Conservation (phyloP, 2,113 vertebrate genomes). For the Tachysurus vachellii region DNA sequence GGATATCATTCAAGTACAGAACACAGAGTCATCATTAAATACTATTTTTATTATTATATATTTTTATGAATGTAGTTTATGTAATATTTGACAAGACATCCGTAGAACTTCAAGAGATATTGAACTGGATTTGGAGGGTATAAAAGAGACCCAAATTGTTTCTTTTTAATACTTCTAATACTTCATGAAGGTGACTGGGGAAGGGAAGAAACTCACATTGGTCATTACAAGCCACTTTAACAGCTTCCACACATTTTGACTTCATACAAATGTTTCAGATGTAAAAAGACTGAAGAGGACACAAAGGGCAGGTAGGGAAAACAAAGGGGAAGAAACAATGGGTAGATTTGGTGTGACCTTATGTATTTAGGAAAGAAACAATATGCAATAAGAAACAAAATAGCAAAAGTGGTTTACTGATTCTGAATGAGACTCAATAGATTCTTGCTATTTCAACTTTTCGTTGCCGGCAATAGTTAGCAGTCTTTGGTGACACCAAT, state of each 20-base stretch:
- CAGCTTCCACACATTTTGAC: conserved; percentile 9
- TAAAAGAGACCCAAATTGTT: conserved; percentile 46
- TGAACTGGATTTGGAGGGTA: conserved; percentile 47
- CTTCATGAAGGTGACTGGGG: conserved; percentile 25
- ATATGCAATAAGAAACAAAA: neutral
- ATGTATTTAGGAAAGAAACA: neutral
- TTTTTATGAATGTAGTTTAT: conserved; percentile 65
- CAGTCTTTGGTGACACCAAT: conserved; percentile 26
- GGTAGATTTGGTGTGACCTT: neutral
- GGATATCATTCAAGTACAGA: conserved; percentile 73
- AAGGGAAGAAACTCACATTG: conserved; percentile 6
- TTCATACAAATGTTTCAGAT: neutral
- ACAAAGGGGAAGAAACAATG: neutral
- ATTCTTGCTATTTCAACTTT: conserved; percentile 1
- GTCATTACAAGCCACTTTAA: conserved; percentile 6
- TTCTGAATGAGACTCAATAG: neutral
- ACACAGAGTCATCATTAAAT: conserved; percentile 69
- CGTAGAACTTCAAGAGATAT: conserved; percentile 63
- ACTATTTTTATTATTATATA: conserved; percentile 60
- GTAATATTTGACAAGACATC: conserved; percentile 68
- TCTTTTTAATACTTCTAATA: conserved; percentile 52
- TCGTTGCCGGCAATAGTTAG: neutral
- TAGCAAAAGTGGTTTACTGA: neutral
- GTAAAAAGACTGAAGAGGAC: neutral
- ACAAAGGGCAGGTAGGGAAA: neutral